These are phyloP conservation scores for Heterocephalus glaber DNA, from an alignment of 2,113 vertebrate genomes.

Conservation along the genomic window DNA sequence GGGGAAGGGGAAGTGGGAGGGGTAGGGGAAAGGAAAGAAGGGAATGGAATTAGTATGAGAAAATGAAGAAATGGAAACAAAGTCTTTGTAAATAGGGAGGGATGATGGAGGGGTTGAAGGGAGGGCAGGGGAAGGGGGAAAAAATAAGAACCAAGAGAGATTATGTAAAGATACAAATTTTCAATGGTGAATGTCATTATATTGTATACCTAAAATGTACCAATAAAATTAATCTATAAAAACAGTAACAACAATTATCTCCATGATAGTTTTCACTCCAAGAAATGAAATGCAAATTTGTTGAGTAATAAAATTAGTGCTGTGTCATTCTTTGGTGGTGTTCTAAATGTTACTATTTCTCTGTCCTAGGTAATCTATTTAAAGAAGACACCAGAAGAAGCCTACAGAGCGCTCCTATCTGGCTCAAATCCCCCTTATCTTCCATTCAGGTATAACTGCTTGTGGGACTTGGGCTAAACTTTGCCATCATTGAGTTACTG, in stretches of 20 bases:
- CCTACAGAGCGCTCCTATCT: slow-evolving; percentile 91
- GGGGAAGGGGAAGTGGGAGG: no score
- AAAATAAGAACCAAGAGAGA: no score
- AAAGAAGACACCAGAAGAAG: slow-evolving; percentile 97
- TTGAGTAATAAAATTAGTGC: background rate
- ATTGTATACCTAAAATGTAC: no score
- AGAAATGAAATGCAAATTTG: background rate
- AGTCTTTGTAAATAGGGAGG: no score
- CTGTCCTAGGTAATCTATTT: slow-evolving; percentile 93
- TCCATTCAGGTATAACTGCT: slow-evolving; percentile 93
- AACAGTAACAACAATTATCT: background rate
- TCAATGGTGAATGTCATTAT: no score
- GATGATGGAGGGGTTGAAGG: no score
- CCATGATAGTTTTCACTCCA: background rate
- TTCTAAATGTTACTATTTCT: slow-evolving; percentile 70
- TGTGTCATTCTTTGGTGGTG: background rate
- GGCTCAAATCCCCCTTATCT: slow-evolving; percentile 95
- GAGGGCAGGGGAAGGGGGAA: no score
- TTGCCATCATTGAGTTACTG: background rate
- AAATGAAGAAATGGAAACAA: no score
- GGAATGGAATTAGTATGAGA: no score
- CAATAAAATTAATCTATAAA: no score
- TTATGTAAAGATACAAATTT: no score
- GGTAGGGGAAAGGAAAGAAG: no score
- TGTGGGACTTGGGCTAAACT: background rate